These are phyloP conservation scores for Carabus problematicus DNA, from an alignment of 2,888 invertebrate genomes.

Conservation along the genomic window DNA sequence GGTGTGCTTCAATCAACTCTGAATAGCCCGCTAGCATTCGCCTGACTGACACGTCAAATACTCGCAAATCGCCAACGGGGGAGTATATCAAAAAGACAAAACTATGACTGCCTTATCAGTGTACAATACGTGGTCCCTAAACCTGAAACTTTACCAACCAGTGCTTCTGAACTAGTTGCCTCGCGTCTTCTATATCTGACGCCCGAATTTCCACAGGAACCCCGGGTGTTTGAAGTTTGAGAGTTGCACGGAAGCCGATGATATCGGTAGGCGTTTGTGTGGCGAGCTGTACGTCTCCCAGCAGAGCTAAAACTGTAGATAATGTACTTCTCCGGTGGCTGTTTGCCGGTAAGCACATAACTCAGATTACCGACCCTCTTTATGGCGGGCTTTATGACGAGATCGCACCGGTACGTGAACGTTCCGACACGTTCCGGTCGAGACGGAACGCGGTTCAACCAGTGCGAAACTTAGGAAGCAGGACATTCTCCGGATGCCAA, in stretches of 20 bases:
- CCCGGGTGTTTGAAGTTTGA: too few species aligned
- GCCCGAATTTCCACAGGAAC: too few species aligned
- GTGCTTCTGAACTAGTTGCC: too few species aligned
- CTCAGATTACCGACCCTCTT: conserved; percentile 25
- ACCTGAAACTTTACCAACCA: too few species aligned
- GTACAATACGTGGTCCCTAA: too few species aligned
- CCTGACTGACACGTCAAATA: conserved; percentile 20
- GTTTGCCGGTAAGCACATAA: neutral
- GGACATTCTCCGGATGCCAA: too few species aligned
- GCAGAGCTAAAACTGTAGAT: conserved; percentile 1
- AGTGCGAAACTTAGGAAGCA: too few species aligned
- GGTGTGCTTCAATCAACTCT: too few species aligned
- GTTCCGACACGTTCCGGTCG: conserved; percentile 7
- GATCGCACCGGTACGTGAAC: conserved; percentile 24
- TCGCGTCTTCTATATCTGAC: too few species aligned
- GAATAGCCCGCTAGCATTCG: too few species aligned
- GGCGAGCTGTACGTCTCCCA: neutral
- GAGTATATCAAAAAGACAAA: conserved; percentile 23
- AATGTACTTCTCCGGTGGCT: conserved; percentile 29
- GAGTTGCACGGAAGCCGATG: too few species aligned
- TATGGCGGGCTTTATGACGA: conserved; percentile 30
- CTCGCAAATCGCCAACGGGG: conserved; percentile 15
- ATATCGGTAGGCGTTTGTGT: neutral
- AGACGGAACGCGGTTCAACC: too few species aligned
- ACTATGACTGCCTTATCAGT: conserved; percentile 23